Evolutionary conservation across 2,113 vertebrate species (phyloP).

Genomic region (Rhinogobius similis): DNA sequence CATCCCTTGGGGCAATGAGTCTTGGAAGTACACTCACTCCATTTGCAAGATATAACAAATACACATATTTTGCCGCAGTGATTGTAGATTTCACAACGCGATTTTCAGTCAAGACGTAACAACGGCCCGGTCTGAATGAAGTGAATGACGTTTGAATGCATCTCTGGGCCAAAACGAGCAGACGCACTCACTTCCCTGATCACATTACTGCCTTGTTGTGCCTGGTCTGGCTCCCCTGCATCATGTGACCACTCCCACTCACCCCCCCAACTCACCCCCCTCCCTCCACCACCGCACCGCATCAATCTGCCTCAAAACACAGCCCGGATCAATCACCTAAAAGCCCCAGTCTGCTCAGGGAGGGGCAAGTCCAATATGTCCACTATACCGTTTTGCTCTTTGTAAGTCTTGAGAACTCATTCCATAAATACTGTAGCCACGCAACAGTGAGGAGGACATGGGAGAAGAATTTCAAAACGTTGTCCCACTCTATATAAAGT

Average conservation of each 20-base stretch:
- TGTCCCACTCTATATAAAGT: not conserved
- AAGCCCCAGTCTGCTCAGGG: constrained; percentile 35
- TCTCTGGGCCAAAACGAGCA: constrained; percentile 27
- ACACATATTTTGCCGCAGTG: not conserved
- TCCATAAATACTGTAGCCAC: constrained; percentile 20
- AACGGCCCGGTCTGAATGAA: constrained; percentile 26
- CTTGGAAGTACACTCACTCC: no score
- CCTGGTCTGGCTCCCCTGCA: constrained; percentile 26
- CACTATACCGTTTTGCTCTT: constrained; percentile 4
- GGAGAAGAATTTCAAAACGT: constrained; percentile 8
- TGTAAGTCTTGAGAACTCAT: constrained; percentile 33
- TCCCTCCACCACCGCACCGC: constrained; percentile 53
- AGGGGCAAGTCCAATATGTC: constrained; percentile 33
- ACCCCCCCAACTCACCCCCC: constrained; percentile 5
- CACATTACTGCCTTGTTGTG: constrained; percentile 54
- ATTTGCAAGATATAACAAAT: no score
- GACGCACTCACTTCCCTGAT: constrained; percentile 53
- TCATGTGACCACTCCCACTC: constrained; percentile 59
- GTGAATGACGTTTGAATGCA: constrained; percentile 36
- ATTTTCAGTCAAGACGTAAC: not conserved
- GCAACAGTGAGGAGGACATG: constrained; percentile 19
- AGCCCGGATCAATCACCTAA: constrained; percentile 60
- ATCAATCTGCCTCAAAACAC: constrained; percentile 57
- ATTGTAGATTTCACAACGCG: not conserved
- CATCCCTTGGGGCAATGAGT: not conserved